Evolutionary conservation across 2,888 invertebrate genomes (phyloP).

Genomic region (Lithophane semibrunnea): DNA sequence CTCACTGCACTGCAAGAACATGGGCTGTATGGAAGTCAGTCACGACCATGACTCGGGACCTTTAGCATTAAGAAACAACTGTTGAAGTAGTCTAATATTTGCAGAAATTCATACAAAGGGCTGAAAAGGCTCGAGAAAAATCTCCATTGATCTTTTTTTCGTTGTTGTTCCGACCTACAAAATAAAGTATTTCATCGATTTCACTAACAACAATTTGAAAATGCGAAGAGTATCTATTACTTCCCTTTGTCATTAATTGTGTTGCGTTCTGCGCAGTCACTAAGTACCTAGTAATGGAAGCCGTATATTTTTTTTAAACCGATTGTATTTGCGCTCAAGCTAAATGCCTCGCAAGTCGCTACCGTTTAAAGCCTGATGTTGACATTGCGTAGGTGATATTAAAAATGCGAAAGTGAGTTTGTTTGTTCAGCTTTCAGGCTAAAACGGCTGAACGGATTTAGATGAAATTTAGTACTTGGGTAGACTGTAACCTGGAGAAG

Average conservation of each 20-base stretch:
- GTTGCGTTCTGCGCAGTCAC: not conserved
- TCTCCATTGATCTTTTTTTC: not conserved
- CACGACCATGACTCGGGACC: too few species aligned
- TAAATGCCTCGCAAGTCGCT: not conserved
- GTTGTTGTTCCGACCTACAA: not conserved
- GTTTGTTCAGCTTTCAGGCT: too few species aligned
- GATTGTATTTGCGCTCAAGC: conserved; percentile 14
- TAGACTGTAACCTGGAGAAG: too few species aligned
- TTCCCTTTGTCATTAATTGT: not conserved
- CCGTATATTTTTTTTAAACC: conserved; percentile 7
- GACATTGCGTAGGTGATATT: not conserved
- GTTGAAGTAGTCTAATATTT: too few species aligned
- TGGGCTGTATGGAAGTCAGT: not conserved
- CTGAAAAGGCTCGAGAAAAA: not conserved
- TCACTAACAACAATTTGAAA: not conserved
- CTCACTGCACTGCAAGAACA: too few species aligned
- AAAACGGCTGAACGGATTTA: too few species aligned
- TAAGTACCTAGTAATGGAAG: conserved; percentile 2
- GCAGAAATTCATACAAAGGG: too few species aligned
- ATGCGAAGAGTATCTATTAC: not conserved
- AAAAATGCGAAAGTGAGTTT: too few species aligned
- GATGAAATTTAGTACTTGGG: too few species aligned
- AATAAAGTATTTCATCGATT: not conserved
- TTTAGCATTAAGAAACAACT: not conserved
- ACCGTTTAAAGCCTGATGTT: conserved; percentile 15